A percentile compares a stretch with the other conserved stretches of the same genome.
Conservation (phyloP, 2,888 invertebrate species). For the Venusia cambrica region DNA sequence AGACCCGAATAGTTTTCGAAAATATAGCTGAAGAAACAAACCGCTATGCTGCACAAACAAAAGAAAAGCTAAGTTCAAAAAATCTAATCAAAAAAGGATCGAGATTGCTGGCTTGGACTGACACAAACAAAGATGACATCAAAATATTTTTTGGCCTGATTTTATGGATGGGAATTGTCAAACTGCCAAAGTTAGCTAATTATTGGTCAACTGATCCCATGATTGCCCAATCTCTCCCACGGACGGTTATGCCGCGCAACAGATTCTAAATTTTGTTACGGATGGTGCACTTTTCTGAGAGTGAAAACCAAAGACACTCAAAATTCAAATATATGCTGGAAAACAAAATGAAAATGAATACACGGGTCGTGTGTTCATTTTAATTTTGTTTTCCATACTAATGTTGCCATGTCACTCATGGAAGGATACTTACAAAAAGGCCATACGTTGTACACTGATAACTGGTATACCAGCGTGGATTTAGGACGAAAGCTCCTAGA, state of each 20-base stretch:
- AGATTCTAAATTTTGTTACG: constrained; percentile 30
- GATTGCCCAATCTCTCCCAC: constrained; percentile 34
- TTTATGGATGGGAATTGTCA: constrained; percentile 37
- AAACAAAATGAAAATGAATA: constrained; percentile 11
- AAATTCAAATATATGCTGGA: constrained; percentile 9
- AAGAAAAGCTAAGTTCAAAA: constrained; percentile 16
- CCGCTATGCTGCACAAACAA: constrained; percentile 23
- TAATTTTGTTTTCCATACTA: no score
- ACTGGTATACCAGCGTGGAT: constrained; percentile 42
- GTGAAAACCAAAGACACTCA: constrained; percentile 15
- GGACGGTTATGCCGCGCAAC: constrained; percentile 36
- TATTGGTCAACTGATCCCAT: constrained; percentile 38
- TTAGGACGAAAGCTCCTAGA: constrained; percentile 38
- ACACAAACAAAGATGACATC: constrained; percentile 27
- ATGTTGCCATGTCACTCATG: constrained; percentile 36
- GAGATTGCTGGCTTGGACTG: constrained; percentile 1
- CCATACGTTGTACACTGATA: constrained; percentile 39
- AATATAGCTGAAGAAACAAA: constrained; percentile 18
- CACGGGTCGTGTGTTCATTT: no score
- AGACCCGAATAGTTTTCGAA: constrained; percentile 4
- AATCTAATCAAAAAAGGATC: constrained; percentile 18
- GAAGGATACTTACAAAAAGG: constrained; percentile 36
- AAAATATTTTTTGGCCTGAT: constrained; percentile 36
- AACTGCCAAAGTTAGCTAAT: constrained; percentile 34
- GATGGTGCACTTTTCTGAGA: constrained; percentile 34